phyloP scores from a whole-genome alignment of 2,888 invertebrate genomes.

The Erynnis tages region DNA sequence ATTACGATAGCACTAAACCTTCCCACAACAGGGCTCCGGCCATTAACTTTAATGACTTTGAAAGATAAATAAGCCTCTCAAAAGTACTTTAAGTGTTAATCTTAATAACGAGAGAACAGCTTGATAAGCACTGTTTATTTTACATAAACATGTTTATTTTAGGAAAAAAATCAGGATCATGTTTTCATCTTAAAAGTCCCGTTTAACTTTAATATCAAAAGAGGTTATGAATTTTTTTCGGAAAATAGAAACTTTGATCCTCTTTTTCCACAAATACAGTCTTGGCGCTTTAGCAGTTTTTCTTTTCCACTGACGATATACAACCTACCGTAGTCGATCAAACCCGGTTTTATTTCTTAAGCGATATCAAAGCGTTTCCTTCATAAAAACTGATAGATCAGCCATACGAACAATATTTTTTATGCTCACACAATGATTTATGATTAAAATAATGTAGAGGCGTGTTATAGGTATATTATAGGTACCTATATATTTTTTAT shows the following conservation, averaged over 20 bases:
- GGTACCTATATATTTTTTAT: no score
- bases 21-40: constrained; percentile 10
- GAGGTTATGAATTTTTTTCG: no score
- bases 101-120: background rate
- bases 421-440: background rate
- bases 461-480: background rate
- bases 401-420: background rate
- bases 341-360: constrained; percentile 2
- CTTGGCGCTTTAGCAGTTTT: no score
- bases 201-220: no score
- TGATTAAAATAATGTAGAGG: background rate
- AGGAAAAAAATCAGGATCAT: no score
- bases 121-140: background rate
- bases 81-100: constrained; percentile 30
- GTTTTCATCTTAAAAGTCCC: no score
- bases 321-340: background rate
- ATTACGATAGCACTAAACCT: constrained; percentile 6
- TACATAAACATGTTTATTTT: background rate
- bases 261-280: no score
- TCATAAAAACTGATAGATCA: constrained; percentile 5
- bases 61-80: constrained; percentile 30
- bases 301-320: background rate
- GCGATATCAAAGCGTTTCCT: constrained; percentile 1
- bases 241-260: no score
- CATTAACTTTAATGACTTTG: constrained; percentile 30